Conservation (phyloP, 1,140 invertebrate genomes). For the Nebria ingens region DNA sequence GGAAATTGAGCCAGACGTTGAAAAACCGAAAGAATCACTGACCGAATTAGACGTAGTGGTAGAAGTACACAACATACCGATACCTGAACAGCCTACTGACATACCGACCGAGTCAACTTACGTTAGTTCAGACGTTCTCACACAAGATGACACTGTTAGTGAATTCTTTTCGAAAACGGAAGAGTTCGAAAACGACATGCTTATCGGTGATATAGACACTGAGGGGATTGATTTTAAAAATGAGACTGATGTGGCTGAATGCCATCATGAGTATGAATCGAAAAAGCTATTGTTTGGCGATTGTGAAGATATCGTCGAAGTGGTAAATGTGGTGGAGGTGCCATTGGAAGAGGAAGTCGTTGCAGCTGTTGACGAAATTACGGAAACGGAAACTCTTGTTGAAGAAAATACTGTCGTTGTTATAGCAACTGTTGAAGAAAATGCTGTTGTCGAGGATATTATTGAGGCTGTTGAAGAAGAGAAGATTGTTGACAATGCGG, state of each 20-base stretch:
- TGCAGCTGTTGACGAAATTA: neutral
- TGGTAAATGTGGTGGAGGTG: neutral
- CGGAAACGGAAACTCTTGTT: neutral
- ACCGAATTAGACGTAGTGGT: neutral
- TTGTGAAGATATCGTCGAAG: conserved; percentile 1
- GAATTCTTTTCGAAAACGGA: neutral
- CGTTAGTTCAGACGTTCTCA: neutral
- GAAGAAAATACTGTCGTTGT: neutral
- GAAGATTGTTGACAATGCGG: neutral
- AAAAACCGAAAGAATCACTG: neutral
- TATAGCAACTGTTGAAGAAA: neutral
- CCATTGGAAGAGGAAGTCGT: neutral
- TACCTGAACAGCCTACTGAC: neutral
- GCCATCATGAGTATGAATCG: conserved; percentile 5
- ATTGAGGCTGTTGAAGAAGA: neutral
- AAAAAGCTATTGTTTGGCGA: neutral
- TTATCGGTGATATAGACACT: neutral
- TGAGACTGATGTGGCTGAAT: conserved; percentile 1
- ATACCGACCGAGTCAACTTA: neutral
- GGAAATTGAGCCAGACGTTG: neutral
- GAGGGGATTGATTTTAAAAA: conserved; percentile 5
- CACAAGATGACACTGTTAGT: conserved; percentile 1
- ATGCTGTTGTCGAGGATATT: too few relatives aligned
- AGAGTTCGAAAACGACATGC: conserved; percentile 1
- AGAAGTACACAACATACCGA: neutral